These are phyloP conservation scores for Sesamia nonagrioides DNA, from an alignment of 1,140 invertebrate genomes.

Conservation along the genomic window DNA sequence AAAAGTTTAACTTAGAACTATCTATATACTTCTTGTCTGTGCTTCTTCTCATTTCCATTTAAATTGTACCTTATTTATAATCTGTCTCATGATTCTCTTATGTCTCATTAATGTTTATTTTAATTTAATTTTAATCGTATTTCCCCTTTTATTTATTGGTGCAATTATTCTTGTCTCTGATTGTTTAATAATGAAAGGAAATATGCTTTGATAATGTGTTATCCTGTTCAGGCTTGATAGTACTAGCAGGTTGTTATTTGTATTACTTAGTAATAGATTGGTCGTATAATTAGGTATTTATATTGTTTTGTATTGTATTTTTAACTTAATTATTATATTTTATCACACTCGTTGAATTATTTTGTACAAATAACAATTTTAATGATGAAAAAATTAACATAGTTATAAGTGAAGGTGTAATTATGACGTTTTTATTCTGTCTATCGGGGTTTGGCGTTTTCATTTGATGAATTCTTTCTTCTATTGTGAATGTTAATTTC, in stretches of 20 bases:
- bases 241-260: conserved; percentile 61
- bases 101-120: conserved; percentile 48
- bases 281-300: conserved; percentile 68
- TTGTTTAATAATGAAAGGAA: conserved; percentile 60
- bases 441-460: conserved; percentile 63
- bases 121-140: conserved; percentile 21
- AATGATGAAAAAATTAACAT: conserved; percentile 79
- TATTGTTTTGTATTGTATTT: conserved; percentile 82
- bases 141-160: conserved; percentile 72
- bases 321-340: conserved; percentile 83
- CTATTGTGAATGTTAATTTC: conserved; percentile 45
- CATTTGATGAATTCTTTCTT: conserved; percentile 55
- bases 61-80: conserved; percentile 36
- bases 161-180: conserved; percentile 68
- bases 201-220: conserved; percentile 56
- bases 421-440: conserved; percentile 54
- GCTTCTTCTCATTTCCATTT: conserved; percentile 32
- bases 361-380: conserved; percentile 86
- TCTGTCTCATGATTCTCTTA: conserved; percentile 20
- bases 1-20: conserved; percentile 49
- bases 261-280: conserved; percentile 59
- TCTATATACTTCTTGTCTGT: conserved; percentile 29
- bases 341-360: conserved; percentile 86
- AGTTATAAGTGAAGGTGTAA: conserved; percentile 62
- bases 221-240: conserved; percentile 58